A percentile compares a stretch with the other conserved stretches of the same genome.
Evolutionary conservation across 2,888 invertebrate species (phyloP).

Genomic region (Anoncus sp.): DNA sequence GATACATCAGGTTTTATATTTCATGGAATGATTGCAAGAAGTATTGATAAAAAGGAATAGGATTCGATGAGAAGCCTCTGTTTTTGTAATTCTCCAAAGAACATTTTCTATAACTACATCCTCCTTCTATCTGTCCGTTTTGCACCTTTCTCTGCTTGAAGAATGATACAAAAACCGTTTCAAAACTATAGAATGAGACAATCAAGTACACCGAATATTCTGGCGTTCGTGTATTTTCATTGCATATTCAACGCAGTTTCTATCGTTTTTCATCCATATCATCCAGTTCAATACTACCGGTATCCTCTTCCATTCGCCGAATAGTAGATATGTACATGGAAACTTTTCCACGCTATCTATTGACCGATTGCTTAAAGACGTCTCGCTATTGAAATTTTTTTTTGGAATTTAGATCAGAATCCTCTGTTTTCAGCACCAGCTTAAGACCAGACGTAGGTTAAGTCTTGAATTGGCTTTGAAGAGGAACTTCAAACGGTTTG

Average conservation of each 20-base stretch:
- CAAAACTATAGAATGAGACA: not conserved
- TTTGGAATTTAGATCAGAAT: too few species aligned
- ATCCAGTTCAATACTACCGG: too few species aligned
- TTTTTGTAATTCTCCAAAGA: slow-evolving; percentile 1
- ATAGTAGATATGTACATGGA: too few species aligned
- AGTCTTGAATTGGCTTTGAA: too few species aligned
- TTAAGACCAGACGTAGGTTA: too few species aligned
- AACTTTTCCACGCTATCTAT: too few species aligned
- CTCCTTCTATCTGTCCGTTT: not conserved
- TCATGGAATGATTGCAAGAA: slow-evolving; percentile 18
- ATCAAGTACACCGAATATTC: not conserved
- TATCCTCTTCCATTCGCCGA: too few species aligned
- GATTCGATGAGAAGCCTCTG: slow-evolving; percentile 23
- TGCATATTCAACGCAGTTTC: not conserved
- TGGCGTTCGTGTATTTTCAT: not conserved
- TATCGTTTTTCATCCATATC: not conserved
- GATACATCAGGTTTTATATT: slow-evolving; percentile 15
- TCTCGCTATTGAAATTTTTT: too few species aligned
- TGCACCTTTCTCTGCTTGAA: not conserved
- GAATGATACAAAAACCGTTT: not conserved
- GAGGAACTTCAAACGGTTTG: too few species aligned
- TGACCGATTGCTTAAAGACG: too few species aligned
- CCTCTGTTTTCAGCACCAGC: too few species aligned
- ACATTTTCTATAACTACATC: not conserved
- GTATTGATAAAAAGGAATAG: slow-evolving; percentile 2